These are phyloP conservation scores for Mylabris phalerata DNA, from an alignment of 1,140 invertebrate genomes.

Conservation along the genomic window DNA sequence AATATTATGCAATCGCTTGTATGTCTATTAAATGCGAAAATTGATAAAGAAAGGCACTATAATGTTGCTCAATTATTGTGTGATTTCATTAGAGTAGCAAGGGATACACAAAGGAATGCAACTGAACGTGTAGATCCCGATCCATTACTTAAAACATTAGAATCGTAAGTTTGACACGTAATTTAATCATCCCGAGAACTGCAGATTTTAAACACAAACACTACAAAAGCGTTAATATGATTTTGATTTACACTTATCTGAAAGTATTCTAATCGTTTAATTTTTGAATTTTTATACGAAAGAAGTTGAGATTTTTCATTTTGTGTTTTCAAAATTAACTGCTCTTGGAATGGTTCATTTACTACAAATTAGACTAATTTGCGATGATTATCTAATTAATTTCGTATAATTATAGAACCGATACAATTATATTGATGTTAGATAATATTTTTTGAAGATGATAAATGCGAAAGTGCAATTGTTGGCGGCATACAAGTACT, in stretches of 20 bases:
- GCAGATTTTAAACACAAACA: not conserved
- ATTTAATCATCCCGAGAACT: not conserved
- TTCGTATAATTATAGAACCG: conserved; percentile 47
- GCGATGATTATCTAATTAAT: not conserved
- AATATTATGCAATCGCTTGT: conserved; percentile 77
- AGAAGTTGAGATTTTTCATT: no score
- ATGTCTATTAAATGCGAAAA: conserved; percentile 66
- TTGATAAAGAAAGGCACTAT: conserved; percentile 66
- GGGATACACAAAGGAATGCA: conserved; percentile 56
- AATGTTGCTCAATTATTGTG: conserved; percentile 76
- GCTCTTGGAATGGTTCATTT: no score
- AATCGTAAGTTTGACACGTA: conserved; percentile 54
- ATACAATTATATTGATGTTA: conserved; percentile 59
- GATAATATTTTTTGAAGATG: conserved; percentile 62
- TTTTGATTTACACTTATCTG: no score
- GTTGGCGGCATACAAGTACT: conserved; percentile 73
- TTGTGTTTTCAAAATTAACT: no score
- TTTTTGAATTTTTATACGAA: no score
- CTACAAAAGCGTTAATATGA: no score
- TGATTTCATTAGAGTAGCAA: conserved; percentile 67
- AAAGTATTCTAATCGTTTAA: no score
- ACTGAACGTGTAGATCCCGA: conserved; percentile 55
- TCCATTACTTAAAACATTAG: conserved; percentile 60
- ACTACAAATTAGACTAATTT: no score
- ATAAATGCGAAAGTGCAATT: conserved; percentile 66